These are phyloP conservation scores for Arctia plantaginis DNA, from an alignment of 2,888 invertebrate species.

Conservation along the genomic window DNA sequence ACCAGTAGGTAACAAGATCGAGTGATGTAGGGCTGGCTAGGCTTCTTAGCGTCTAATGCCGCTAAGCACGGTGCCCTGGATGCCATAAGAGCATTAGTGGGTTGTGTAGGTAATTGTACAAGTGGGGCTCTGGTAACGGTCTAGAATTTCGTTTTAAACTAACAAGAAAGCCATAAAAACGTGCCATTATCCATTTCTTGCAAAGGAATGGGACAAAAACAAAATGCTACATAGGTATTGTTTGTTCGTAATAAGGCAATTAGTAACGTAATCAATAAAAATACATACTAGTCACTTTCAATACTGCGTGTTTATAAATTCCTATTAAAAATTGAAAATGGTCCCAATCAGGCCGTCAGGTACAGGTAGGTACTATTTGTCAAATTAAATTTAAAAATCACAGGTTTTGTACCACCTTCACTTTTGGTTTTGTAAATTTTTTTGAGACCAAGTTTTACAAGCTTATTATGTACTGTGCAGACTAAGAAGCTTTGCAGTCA, in stretches of 20 bases:
- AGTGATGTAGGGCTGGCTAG: conserved; percentile 73
- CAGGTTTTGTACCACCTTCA: no score
- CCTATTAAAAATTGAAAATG: no score
- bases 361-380: no score
- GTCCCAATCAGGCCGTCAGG: no score
- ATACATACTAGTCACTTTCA: no score
- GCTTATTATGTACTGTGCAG: no score
- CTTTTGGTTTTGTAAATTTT: no score
- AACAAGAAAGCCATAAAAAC: neutral
- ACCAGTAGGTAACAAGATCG: conserved; percentile 77
- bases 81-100: conserved; percentile 77
- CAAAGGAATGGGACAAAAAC: neutral
- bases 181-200: neutral
- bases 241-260: neutral
- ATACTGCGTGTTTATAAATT: no score
- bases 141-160: conserved; percentile 27
- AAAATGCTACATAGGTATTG: neutral
- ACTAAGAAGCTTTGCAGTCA: no score
- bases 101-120: conserved; percentile 63
- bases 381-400: no score
- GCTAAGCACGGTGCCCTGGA: conserved; percentile 78
- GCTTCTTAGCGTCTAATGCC: conserved; percentile 78
- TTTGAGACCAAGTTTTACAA: no score
- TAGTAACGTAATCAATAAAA: no score
- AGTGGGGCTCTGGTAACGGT: conserved; percentile 56